Evolutionary conservation across 2,113 vertebrate genomes (phyloP).

Genomic region (Butorides virescens): DNA sequence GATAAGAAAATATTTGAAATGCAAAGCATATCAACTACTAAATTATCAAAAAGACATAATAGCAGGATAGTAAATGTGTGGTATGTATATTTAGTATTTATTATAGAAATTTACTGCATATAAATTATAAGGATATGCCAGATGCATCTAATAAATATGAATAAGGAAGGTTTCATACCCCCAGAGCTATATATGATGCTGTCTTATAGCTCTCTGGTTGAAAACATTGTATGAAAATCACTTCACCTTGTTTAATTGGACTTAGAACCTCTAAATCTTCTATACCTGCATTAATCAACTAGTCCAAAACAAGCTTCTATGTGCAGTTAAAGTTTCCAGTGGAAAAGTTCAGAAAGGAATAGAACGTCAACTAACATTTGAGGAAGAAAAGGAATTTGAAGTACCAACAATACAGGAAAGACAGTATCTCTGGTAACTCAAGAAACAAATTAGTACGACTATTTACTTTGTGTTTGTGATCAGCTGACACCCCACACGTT

Average conservation of each 20-base stretch:
- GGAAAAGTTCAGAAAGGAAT: not conserved
- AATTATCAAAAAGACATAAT: constrained; percentile 50
- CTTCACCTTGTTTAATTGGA: constrained; percentile 28
- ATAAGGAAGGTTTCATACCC: not conserved
- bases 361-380: not conserved
- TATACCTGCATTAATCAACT: not conserved
- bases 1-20: constrained; percentile 42
- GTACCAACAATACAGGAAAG: not conserved
- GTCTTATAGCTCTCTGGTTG: constrained; percentile 11
- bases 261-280: not conserved
- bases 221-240: constrained; percentile 12
- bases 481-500: not conserved
- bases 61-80: constrained; percentile 35
- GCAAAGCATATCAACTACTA: constrained; percentile 11
- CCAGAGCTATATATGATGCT: constrained; percentile 1
- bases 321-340: not conserved
- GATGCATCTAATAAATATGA: constrained; percentile 42
- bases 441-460: not conserved
- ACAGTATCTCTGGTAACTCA: not conserved
- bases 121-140: constrained; percentile 38
- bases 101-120: constrained; percentile 39
- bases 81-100: constrained; percentile 54
- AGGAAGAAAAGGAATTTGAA: not conserved
- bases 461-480: not conserved
- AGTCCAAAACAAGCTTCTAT: not conserved